Base-by-base conservation (phyloP, 1,140 invertebrate species). In the Calosoma granatense region DNA sequence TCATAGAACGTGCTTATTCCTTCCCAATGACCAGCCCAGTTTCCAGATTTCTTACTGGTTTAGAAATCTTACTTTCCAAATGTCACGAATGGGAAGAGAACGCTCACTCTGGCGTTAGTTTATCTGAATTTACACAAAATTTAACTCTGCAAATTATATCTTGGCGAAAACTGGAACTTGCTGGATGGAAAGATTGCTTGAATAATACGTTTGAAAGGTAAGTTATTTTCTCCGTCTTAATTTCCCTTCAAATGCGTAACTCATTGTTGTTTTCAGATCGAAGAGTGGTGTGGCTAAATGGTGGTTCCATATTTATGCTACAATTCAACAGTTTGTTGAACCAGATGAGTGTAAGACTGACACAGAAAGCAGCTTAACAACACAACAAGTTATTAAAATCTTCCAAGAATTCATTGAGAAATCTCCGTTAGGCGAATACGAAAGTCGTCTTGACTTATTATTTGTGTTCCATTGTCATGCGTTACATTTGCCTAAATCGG, bases 121-220 rank as follows among this genome's bases (percentile, higher is more conserved):
- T 99, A 65, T 75, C 80, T 0, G 76, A 82, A 0, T 75, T 90
- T 57, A 78, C 90, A 9, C 69, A 81, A 17, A 74, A 78, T 41
- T 72, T 98, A 0, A 89, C 87, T 1, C 76, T 86, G 56, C 82
- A 91, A 62, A 89, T 98, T 43, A 84, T 97, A 47, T 78, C 82
- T 21, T 99, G 94, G 95, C 81, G 95, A 55, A 88, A 91, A 71
- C 68, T 96, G 1, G 97, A 99, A 72, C 77, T 99, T 51, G 80
- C 80, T 23, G 82, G 83, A 62, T 96, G 93, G 92, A 88, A 87
- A 60, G 81, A 86, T 65, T 85, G 86, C 53, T 71, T 95, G 0
- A 79, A 83, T 53, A 78, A 79, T 57, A 71, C 82, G 1, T 77
- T 78, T 39, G 70, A 80, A 20, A 76, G 71, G 75, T 77, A 65